phyloP scores from a whole-genome alignment of 2,113 vertebrate species.

The Amphiprion ocellaris region DNA sequence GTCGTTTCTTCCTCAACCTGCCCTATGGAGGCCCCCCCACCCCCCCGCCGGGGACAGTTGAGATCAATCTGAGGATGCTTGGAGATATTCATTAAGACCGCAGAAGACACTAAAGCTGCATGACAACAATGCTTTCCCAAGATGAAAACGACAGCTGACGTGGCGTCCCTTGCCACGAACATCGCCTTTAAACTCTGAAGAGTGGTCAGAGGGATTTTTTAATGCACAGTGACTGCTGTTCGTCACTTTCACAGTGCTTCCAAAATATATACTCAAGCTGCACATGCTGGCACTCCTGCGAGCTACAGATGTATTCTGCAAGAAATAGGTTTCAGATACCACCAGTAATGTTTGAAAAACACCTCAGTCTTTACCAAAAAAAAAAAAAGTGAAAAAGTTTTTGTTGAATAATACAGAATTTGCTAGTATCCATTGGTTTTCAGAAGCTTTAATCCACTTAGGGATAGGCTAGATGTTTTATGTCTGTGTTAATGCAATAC shows the following conservation, averaged over 20 bases:
- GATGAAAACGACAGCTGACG: slow-evolving; percentile 40
- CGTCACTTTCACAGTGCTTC: neutral
- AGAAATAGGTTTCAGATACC: neutral
- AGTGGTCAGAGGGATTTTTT: slow-evolving; percentile 26
- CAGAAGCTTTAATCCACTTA: too few relatives aligned
- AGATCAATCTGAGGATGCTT: slow-evolving; percentile 55
- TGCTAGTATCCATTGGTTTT: too few relatives aligned
- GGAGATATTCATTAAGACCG: slow-evolving; percentile 66
- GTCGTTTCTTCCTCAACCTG: slow-evolving; percentile 59
- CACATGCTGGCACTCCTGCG: neutral
- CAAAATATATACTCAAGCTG: neutral
- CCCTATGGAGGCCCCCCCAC: slow-evolving; percentile 26
- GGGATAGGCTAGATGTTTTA: too few relatives aligned
- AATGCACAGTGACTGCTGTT: slow-evolving; percentile 9
- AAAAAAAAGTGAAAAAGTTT: too few relatives aligned
- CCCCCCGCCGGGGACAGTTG: slow-evolving; percentile 40
- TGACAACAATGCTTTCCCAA: slow-evolving; percentile 3
- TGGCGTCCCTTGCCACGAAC: neutral
- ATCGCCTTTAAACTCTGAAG: neutral
- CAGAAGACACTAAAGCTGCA: slow-evolving; percentile 33
- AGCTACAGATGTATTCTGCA: neutral
- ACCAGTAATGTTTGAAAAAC: too few relatives aligned
- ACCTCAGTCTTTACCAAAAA: too few relatives aligned
- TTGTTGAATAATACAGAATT: too few relatives aligned
- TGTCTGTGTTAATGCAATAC: too few relatives aligned